These are phyloP conservation scores for Sigmodon hispidus DNA, from an alignment of 2,113 vertebrate genomes.

Conservation along the genomic window DNA sequence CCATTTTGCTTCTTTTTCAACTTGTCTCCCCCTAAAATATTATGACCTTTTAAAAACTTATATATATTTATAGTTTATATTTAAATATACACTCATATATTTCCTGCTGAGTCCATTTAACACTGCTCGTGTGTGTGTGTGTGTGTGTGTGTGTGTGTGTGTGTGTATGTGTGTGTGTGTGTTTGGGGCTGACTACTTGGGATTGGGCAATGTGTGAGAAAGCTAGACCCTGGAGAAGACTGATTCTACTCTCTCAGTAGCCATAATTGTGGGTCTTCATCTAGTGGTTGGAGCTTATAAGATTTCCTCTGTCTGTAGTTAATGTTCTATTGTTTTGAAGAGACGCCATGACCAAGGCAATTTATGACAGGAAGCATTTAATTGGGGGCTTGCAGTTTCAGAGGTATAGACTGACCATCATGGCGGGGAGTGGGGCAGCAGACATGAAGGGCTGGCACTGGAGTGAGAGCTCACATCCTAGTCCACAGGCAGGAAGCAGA, in stretches of 20 bases:
- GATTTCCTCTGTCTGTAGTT: not conserved
- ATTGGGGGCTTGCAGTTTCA: not conserved
- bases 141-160: too few relatives aligned
- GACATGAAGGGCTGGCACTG: not conserved
- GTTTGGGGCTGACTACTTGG: not conserved
- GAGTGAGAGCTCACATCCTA: not conserved
- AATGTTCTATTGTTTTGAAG: not conserved
- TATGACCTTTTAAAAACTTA: not conserved
- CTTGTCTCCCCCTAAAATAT: not conserved
- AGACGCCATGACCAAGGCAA: not conserved
- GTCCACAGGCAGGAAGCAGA: not conserved
- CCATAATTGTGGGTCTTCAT: not conserved
- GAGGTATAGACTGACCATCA: not conserved
- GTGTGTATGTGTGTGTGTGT: too few relatives aligned
- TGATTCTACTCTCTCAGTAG: not conserved
- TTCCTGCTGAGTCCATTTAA: not conserved
- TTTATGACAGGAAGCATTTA: too few relatives aligned
- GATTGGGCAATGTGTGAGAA: not conserved
- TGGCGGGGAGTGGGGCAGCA: not conserved
- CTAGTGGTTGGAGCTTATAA: not conserved
- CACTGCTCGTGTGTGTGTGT: not conserved
- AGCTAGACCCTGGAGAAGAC: not conserved
- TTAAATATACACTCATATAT: too few relatives aligned
- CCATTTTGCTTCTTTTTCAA: not conserved
- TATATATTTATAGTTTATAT: not conserved